Evolutionary conservation across 2,113 vertebrate species (phyloP).

Genomic region (Nycticorax nycticorax): DNA sequence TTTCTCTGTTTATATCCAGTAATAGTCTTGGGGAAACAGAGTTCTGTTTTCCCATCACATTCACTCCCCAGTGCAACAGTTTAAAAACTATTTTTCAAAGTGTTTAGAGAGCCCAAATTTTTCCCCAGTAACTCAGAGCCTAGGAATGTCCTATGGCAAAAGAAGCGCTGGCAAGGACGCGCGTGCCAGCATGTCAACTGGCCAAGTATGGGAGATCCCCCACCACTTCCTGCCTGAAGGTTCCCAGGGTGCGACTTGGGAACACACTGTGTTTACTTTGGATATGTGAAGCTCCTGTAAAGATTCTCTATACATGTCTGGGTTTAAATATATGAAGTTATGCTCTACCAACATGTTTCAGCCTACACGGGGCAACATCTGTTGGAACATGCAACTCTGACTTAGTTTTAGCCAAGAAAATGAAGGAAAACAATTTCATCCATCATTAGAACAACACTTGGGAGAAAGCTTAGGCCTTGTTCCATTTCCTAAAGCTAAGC

Average conservation of each 20-base stretch:
- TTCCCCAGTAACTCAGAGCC: constrained; percentile 41
- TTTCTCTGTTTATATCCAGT: neutral
- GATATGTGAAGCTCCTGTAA: constrained; percentile 22
- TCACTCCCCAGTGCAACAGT: constrained; percentile 17
- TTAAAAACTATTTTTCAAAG: constrained; percentile 4
- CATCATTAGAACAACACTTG: constrained; percentile 10
- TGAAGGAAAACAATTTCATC: constrained; percentile 48
- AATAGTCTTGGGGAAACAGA: neutral
- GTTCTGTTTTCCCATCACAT: constrained; percentile 29
- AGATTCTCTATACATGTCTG: neutral
- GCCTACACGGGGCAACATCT: constrained; percentile 46
- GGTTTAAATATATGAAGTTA: constrained; percentile 26
- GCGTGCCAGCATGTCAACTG: constrained; percentile 51
- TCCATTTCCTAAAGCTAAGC: constrained; percentile 19
- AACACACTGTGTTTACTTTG: constrained; percentile 47
- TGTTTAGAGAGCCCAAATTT: constrained; percentile 24
- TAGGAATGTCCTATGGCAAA: constrained; percentile 57
- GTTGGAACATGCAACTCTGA: constrained; percentile 43
- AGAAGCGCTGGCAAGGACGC: constrained; percentile 23
- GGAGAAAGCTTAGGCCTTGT: constrained; percentile 14
- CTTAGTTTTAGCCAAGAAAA: constrained; percentile 25
- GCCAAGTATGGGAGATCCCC: constrained; percentile 54
- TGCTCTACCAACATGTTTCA: constrained; percentile 37
- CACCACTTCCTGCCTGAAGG: constrained; percentile 18
- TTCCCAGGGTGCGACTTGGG: constrained; percentile 48